Evolutionary conservation across 2,888 invertebrate genomes (phyloP), one percentile per base, ranked within the genome.

Genomic region (Eristalis pertinax): DNA sequence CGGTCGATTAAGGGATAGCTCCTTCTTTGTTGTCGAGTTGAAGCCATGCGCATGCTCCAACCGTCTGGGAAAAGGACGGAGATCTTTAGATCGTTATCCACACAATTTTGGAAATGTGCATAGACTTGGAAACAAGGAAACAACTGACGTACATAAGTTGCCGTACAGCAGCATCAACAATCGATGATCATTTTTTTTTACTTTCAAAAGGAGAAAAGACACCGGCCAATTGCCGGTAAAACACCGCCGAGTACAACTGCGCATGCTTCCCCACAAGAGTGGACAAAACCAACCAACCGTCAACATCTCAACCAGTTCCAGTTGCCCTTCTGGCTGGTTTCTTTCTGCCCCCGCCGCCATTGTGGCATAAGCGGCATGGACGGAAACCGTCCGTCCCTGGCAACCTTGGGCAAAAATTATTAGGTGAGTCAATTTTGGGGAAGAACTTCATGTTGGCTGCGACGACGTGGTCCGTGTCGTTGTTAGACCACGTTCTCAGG

Each of bases 221-320:
- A 77, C 77, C 86, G 86, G 78, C 70, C 86, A 83, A 83, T 87
- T 86, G 86, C 87, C 87, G 75, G 87, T 87, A 87, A 83, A 87
- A 87, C 87, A 87, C 87, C 84, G 79, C 75, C 84, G 72, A 87
- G 75, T 87, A 87, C 87, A 87, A 75, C 79, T 76, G 63, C 84
- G 72, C 73, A 82, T 86, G 75, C 58, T 65, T 68, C 68, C 32
- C 76, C 68, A 68, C 76, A 69, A 64, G 32, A 74, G 50, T 67
- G 75, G 43, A 15, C 73, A 35, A 32, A 32, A 32, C 8, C 32
- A 68, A 60, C 56, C 82, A 29, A 68, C 74, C 74, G 65, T 69
- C 84, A 74, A 62, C 77, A 58, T 67, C 67, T 73, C 58, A 50
- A 64, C 43, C 24, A 58, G 74, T 74, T 74, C 38, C 74, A 62